Evolutionary conservation across 2,113 vertebrate genomes (phyloP).

Genomic region (Callopanchax toddi): DNA sequence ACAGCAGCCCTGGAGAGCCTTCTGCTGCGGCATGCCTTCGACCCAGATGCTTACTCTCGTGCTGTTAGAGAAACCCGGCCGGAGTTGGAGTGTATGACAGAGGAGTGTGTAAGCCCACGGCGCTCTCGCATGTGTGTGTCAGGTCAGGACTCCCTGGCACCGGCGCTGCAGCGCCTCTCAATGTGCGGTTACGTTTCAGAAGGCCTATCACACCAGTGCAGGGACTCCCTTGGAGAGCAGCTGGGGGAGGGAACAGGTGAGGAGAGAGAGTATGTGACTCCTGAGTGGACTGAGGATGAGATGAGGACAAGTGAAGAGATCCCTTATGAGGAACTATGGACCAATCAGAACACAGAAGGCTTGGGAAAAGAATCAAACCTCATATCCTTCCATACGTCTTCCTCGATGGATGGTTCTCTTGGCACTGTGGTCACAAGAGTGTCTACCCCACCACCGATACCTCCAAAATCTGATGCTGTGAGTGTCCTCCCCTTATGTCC

Average conservation of each 20-base stretch:
- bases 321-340: slow-evolving; percentile 97
- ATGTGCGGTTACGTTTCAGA: slow-evolving; percentile 81
- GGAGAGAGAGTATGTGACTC: slow-evolving; percentile 90
- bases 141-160: slow-evolving; percentile 79
- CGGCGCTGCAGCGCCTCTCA: slow-evolving; percentile 79
- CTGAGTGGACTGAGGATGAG: slow-evolving; percentile 87
- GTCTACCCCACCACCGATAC: slow-evolving; percentile 87
- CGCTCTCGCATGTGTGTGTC: slow-evolving; percentile 86
- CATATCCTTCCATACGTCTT: slow-evolving; percentile 81
- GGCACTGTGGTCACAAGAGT: slow-evolving; percentile 77
- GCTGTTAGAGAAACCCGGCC: slow-evolving; percentile 91
- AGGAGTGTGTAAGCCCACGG: slow-evolving; percentile 89
- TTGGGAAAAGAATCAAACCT: slow-evolving; percentile 84
- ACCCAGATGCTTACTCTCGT: slow-evolving; percentile 93
- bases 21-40: slow-evolving; percentile 86
- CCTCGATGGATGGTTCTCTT: slow-evolving; percentile 76
- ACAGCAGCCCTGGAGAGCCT: slow-evolving; percentile 89
- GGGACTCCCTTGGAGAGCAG: slow-evolving; percentile 76
- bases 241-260: slow-evolving; percentile 79
- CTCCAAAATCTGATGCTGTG: slow-evolving; percentile 99
- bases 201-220: slow-evolving; percentile 73
- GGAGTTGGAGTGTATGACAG: slow-evolving; percentile 83
- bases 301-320: slow-evolving; percentile 88
- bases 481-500: slow-evolving; percentile 72
- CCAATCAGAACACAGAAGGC: slow-evolving; percentile 81